These are phyloP conservation scores for Aphodius granarius DNA, from an alignment of 2,888 invertebrate genomes.

Conservation along the genomic window DNA sequence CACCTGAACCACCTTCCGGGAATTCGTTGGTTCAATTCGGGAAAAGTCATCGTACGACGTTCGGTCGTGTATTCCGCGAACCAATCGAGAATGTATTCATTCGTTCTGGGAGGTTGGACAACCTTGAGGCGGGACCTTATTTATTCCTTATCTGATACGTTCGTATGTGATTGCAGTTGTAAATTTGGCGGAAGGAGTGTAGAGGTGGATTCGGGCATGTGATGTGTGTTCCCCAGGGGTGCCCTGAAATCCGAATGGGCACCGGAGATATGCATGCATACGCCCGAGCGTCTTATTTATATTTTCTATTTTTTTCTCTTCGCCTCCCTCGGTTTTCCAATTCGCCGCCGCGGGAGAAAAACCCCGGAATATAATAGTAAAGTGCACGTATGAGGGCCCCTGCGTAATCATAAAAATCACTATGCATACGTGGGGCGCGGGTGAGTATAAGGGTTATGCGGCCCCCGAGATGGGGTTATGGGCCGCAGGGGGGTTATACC, in stretches of 20 bases:
- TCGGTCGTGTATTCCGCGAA: neutral
- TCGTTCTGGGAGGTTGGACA: constrained; percentile 15
- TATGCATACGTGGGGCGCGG: constrained; percentile 46
- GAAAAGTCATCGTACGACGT: neutral
- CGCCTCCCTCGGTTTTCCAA: constrained; percentile 28
- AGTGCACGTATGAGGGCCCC: constrained; percentile 40
- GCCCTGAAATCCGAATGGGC: constrained; percentile 40
- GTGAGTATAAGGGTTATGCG: constrained; percentile 53
- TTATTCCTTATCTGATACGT: constrained; percentile 35
- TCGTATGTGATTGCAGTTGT: constrained; percentile 38
- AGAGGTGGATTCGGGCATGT: constrained; percentile 28
- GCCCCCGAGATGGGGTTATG: constrained; percentile 63
- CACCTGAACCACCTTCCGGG: neutral
- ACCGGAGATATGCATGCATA: constrained; percentile 32
- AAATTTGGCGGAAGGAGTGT: constrained; percentile 31
- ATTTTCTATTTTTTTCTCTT: constrained; percentile 21
- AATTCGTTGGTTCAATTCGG: neutral
- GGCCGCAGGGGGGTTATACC: constrained; percentile 57
- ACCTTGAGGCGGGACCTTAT: constrained; percentile 24
- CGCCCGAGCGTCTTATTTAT: constrained; percentile 18
- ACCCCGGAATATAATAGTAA: constrained; percentile 38
- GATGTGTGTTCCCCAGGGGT: constrained; percentile 40
- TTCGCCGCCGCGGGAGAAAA: constrained; percentile 25
- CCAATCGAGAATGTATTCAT: constrained; percentile 14
- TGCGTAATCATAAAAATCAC: constrained; percentile 57